Percentiles rank a stretch among this genome's conserved stretches.
These are phyloP conservation scores for Morinoia aosen DNA, from an alignment of 2,888 invertebrate genomes.

Conservation along the genomic window DNA sequence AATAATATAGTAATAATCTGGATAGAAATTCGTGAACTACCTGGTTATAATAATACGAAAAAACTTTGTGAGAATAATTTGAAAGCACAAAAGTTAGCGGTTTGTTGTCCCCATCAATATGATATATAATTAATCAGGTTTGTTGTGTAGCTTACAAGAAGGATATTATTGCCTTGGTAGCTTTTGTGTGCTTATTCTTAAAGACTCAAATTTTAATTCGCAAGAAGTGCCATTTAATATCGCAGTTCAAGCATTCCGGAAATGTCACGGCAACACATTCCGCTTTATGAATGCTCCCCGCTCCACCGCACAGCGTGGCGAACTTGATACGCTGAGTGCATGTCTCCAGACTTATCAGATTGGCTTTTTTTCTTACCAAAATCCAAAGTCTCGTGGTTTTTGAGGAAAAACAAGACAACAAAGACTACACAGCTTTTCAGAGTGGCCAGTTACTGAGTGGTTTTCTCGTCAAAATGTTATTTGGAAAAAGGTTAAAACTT, in stretches of 20 bases:
- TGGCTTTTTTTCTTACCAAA: too few species aligned
- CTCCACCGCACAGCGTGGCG: neutral
- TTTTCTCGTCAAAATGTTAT: too few species aligned
- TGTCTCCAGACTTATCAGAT: too few species aligned
- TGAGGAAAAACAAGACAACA: too few species aligned
- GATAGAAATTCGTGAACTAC: too few species aligned
- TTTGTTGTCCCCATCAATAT: neutral
- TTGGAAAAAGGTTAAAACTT: too few species aligned
- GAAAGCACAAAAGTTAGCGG: neutral
- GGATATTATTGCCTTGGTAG: neutral
- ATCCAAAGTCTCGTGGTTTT: too few species aligned
- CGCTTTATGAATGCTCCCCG: neutral
- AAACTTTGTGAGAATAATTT: neutral
- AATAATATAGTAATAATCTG: too few species aligned
- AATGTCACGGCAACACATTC: neutral
- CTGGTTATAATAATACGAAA: too few species aligned
- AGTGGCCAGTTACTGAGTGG: too few species aligned
- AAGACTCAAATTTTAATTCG: neutral
- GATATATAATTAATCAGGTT: neutral
- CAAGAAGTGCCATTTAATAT: neutral
- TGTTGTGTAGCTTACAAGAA: neutral
- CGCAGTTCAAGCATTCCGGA: neutral
- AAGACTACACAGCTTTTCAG: too few species aligned
- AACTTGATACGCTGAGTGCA: neutral
- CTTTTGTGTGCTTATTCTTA: neutral